phyloP scores from a whole-genome alignment of 2,113 vertebrate genomes.

The Macquaria ambigua region DNA sequence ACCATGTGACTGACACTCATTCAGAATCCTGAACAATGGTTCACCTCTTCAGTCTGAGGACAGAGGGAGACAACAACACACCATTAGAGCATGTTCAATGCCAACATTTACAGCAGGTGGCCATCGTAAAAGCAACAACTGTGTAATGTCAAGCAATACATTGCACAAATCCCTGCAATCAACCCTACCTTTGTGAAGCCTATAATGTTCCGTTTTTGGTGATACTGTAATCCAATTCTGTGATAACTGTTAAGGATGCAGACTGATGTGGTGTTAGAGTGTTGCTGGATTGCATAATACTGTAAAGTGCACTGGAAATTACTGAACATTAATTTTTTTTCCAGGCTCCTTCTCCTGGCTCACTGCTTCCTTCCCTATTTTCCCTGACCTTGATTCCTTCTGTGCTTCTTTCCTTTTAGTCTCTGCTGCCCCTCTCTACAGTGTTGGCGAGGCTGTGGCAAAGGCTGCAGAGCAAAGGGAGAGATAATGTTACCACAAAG shows the following conservation, averaged over 20 bases:
- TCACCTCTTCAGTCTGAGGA: conserved; percentile 51
- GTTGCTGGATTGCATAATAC: conserved; percentile 40
- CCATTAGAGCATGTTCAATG: neutral
- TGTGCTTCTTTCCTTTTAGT: conserved; percentile 22
- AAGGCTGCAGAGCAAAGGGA: conserved; percentile 29
- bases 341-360: conserved; percentile 7
- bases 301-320: conserved; percentile 18
- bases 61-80: conserved; percentile 23
- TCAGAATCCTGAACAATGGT: conserved; percentile 52
- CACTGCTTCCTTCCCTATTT: conserved; percentile 20
- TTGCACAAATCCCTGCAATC: neutral
- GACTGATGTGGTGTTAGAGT: neutral
- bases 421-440: conserved; percentile 16
- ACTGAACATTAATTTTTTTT: conserved; percentile 20
- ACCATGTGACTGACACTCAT: conserved; percentile 58
- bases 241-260: conserved; percentile 29
- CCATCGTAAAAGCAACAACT: neutral
- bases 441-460: neutral
- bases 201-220: neutral
- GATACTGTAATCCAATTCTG: neutral
- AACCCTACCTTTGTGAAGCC: neutral
- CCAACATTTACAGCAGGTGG: neutral
- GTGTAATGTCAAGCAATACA: neutral
- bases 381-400: conserved; percentile 44
- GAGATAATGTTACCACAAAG: conserved; percentile 36